Conservation (phyloP, 53 echinoderm and acorn worm species). For the Holothuria scabra region DNA sequence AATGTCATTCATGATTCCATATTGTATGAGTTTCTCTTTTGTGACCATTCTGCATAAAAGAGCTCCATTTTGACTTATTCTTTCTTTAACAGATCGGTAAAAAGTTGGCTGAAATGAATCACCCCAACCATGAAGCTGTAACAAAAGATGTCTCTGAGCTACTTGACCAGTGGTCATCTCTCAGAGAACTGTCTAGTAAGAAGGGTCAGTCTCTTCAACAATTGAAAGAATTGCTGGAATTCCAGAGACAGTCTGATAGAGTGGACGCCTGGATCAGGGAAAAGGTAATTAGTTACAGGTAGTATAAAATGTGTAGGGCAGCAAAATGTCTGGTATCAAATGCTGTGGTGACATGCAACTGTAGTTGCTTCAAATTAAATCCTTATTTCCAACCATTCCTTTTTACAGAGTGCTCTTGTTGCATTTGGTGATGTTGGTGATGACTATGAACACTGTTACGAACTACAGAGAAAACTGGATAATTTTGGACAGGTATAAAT, state of each 20-base stretch:
- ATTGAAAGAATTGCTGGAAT: slow-evolving; percentile 85
- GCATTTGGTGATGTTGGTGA: slow-evolving; percentile 76
- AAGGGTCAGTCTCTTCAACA: slow-evolving; percentile 83
- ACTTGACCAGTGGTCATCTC: slow-evolving; percentile 70
- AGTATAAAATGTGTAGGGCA: too few relatives aligned
- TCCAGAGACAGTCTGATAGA: slow-evolving; percentile 82
- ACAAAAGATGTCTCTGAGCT: slow-evolving; percentile 55
- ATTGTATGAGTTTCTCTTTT: background rate
- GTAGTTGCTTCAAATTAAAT: background rate
- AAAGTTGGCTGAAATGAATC: slow-evolving; percentile 20
- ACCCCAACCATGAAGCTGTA: background rate
- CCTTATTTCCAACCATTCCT: background rate
- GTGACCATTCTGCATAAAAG: too few relatives aligned
- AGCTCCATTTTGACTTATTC: too few relatives aligned
- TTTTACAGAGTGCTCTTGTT: slow-evolving; percentile 50
- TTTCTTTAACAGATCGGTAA: slow-evolving; percentile 8
- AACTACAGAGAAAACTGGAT: slow-evolving; percentile 87
- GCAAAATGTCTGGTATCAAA: too few relatives aligned
- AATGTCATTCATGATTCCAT: too few relatives aligned
- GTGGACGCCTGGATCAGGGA: slow-evolving; percentile 88
- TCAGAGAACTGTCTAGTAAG: slow-evolving; percentile 73
- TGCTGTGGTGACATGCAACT: background rate
- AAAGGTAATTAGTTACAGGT: slow-evolving; percentile 58
- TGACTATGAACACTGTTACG: slow-evolving; percentile 94
- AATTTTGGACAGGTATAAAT: slow-evolving; percentile 71